Conservation (phyloP, 2,113 vertebrate genomes). For the Forbesichthys agassizii region DNA sequence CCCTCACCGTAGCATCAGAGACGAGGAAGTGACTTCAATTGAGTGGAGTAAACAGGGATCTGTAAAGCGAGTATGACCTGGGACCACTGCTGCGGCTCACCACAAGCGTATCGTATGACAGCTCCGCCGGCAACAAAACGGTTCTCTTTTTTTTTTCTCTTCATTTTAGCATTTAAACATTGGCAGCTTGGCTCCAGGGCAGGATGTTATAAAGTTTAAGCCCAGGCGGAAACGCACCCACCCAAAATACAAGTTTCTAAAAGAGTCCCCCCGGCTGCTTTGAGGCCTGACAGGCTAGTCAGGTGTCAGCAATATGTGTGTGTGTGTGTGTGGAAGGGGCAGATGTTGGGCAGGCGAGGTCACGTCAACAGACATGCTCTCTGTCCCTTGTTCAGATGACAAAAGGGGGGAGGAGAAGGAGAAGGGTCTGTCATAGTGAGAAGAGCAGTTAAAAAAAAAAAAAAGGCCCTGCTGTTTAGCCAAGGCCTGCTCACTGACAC, state of each 20-base stretch:
- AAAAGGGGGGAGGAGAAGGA: slow-evolving; percentile 60
- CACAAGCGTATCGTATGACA: slow-evolving; percentile 71
- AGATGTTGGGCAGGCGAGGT: slow-evolving; percentile 44
- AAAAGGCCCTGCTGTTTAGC: slow-evolving; percentile 73
- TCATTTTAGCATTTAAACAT: neutral
- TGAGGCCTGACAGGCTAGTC: slow-evolving; percentile 12
- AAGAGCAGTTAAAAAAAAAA: slow-evolving; percentile 34
- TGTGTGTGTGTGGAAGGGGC: slow-evolving; percentile 9
- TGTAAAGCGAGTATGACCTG: slow-evolving; percentile 32
- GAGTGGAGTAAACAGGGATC: too few relatives aligned
- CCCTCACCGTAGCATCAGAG: too few relatives aligned
- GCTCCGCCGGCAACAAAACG: slow-evolving; percentile 4
- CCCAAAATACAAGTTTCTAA: slow-evolving; percentile 15
- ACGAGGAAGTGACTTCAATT: slow-evolving; percentile 34
- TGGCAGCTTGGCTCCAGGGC: slow-evolving; percentile 14
- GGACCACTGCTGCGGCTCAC: slow-evolving; percentile 65
- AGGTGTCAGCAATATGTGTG: neutral
- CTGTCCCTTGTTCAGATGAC: slow-evolving; percentile 55
- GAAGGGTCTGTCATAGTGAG: slow-evolving; percentile 60
- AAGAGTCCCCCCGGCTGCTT: neutral
- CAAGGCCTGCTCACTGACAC: slow-evolving; percentile 82
- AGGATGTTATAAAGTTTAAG: slow-evolving; percentile 4
- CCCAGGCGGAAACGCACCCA: slow-evolving; percentile 24
- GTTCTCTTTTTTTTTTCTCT: too few relatives aligned
- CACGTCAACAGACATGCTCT: slow-evolving; percentile 57